Percentiles rank a stretch among this genome's conserved stretches.
These are phyloP conservation scores for Subanguina moxae DNA, from an alignment of 1,140 invertebrate species.

Conservation along the genomic window DNA sequence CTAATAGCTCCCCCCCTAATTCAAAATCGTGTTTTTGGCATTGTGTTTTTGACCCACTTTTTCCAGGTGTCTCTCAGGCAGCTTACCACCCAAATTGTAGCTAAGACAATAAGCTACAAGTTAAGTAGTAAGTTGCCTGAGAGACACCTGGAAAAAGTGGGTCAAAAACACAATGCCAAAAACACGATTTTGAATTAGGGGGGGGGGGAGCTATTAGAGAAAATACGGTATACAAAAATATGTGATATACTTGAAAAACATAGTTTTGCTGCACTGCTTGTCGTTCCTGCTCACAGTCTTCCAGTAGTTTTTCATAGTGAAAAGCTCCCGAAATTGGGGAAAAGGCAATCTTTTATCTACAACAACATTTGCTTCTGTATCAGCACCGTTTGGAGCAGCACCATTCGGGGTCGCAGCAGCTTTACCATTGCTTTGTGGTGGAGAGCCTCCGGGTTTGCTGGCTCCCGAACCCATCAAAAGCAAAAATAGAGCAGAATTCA, in stretches of 20 bases:
- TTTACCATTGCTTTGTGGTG: slow-evolving; percentile 6
- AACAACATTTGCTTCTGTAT: slow-evolving; percentile 20
- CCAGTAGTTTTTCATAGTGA: slow-evolving; percentile 43
- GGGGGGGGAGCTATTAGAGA: no score
- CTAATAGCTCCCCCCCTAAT: no score
- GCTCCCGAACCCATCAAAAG: slow-evolving; percentile 30
- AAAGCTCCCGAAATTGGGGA: slow-evolving; percentile 28
- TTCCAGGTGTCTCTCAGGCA: no score
- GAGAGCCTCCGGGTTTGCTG: slow-evolving; percentile 26
- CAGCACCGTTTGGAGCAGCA: neutral
- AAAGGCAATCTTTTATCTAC: slow-evolving; percentile 26
- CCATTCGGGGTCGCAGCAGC: neutral
- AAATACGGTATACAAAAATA: neutral
- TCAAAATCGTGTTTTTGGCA: no score
- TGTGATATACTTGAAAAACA: slow-evolving; percentile 33
- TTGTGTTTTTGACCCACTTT: no score
- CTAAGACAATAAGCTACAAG: no score
- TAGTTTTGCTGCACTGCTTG: slow-evolving; percentile 30
- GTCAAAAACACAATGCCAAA: no score
- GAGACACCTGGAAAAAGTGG: no score
- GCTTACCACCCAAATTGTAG: no score
- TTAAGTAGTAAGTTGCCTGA: no score
- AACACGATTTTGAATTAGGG: no score
- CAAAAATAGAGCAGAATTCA: neutral
- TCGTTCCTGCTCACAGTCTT: slow-evolving; percentile 44